Percentiles rank a stretch among this genome's conserved stretches.
These are phyloP conservation scores for Sussaba pulchella DNA, from an alignment of 2,888 invertebrate genomes.

Conservation along the genomic window DNA sequence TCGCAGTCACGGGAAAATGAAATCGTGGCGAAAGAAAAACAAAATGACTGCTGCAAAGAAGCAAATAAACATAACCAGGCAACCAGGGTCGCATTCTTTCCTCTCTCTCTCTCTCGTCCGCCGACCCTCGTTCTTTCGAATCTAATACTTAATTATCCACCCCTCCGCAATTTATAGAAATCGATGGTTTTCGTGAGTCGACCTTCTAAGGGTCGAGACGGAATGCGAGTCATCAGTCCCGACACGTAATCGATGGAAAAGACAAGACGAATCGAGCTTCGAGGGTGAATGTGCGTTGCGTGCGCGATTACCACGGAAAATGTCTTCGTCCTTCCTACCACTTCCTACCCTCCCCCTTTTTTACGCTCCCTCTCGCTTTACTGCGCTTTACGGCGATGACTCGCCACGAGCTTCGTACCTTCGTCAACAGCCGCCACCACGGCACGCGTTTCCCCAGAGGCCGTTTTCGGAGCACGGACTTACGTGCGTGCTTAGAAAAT, in stretches of 20 bases:
- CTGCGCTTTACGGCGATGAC: background rate
- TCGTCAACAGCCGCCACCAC: background rate
- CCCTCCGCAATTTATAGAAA: background rate
- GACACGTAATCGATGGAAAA: too few relatives aligned
- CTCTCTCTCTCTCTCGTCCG: background rate
- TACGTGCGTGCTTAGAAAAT: too few relatives aligned
- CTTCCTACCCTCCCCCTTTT: background rate
- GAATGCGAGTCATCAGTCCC: too few relatives aligned
- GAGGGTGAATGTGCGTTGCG: slow-evolving; percentile 23
- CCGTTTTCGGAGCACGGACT: too few relatives aligned
- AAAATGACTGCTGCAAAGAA: background rate
- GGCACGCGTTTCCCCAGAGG: background rate
- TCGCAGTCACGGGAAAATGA: background rate
- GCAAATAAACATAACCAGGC: background rate
- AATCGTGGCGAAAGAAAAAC: background rate
- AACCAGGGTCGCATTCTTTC: background rate
- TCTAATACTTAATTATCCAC: slow-evolving; percentile 3
- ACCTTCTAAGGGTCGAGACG: too few relatives aligned
- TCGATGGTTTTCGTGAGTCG: too few relatives aligned
- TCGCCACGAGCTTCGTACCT: too few relatives aligned
- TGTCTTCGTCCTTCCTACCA: slow-evolving; percentile 2
- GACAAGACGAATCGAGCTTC: background rate
- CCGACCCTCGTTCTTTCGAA: background rate
- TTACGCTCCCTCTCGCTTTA: background rate
- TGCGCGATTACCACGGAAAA: slow-evolving; percentile 9